Evolutionary conservation across 2,797 vertebrate species (phyloP), one percentile per base, ranked within the genome.

Genomic region (Coregonus ussuriensis): DNA sequence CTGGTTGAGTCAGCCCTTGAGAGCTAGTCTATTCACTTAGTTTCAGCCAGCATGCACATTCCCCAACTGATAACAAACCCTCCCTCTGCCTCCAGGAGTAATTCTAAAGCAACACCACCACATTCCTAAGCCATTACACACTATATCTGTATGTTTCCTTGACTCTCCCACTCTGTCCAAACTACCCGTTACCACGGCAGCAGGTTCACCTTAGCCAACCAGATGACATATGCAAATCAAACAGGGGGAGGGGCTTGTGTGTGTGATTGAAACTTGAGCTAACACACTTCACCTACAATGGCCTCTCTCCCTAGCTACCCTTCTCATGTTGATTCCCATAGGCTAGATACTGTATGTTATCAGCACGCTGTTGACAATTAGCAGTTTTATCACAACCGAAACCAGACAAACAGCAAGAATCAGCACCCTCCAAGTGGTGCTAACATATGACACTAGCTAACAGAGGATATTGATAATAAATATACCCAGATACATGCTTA

Each of bases 1-100:
- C 86, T 84, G 84, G 81, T 91, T 88, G 80, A 84, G 84, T 87
- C 85, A 77, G 86, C 88, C 88, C 91, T 91, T 92, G 85, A 91
- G 84, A 83, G 83, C 78, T 25, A 14, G 68, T 68, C 77, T 86
- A 86, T 88, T 89, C 83, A 89, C 71, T 4, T 29, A 69, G 83
- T 85, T 91, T 89, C 85, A 87, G 91, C 86, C 86, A 82, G 85
- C 86, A 80, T 76, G 83, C 88, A 89, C 88, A 88, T 91, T 88
- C 84, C 84, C 85, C 81, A 52, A 79, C 82, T 89, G 85, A 87
- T 84, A 87, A 90, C 87, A 90, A 83, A 91, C 81, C 86, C 82
- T 73, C 79, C 65, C 79, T 82, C 25, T 33, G 83, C 75, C 87
- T 83, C 63, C 82, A 87, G 87, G 84, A 86, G 84, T 87, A 84